phyloP scores from a whole-genome alignment of 2,888 invertebrate species.

The Drosophila fungiperda region DNA sequence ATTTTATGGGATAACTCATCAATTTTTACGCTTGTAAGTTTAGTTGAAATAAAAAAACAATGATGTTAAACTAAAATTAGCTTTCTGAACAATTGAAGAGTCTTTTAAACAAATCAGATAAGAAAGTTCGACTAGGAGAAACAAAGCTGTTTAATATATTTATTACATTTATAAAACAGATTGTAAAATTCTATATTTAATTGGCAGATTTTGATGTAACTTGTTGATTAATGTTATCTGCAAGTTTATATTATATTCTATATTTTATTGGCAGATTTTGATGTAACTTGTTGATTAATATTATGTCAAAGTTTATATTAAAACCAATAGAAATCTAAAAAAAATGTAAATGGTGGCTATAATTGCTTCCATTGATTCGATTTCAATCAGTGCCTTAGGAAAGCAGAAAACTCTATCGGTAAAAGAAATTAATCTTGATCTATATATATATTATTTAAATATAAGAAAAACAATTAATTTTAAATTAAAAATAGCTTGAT shows the following conservation, averaged over 20 bases:
- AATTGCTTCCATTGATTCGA: neutral
- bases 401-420: neutral
- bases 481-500: neutral
- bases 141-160: neutral
- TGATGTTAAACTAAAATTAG: no score
- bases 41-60: neutral
- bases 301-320: neutral
- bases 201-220: neutral
- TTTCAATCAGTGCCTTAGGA: neutral
- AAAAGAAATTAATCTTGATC: no score
- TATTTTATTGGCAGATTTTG: neutral
- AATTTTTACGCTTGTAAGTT: neutral
- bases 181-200: neutral
- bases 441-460: neutral
- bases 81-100: no score
- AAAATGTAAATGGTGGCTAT: neutral
- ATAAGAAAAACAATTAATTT: neutral
- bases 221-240: no score
- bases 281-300: neutral
- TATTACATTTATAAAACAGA: neutral
- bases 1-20: neutral
- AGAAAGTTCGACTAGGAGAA: neutral
- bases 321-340: neutral
- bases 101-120: neutral
- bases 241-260: no score